Evolutionary conservation across 1,140 invertebrate genomes (phyloP).

Genomic region (Cotesia glomerata): DNA sequence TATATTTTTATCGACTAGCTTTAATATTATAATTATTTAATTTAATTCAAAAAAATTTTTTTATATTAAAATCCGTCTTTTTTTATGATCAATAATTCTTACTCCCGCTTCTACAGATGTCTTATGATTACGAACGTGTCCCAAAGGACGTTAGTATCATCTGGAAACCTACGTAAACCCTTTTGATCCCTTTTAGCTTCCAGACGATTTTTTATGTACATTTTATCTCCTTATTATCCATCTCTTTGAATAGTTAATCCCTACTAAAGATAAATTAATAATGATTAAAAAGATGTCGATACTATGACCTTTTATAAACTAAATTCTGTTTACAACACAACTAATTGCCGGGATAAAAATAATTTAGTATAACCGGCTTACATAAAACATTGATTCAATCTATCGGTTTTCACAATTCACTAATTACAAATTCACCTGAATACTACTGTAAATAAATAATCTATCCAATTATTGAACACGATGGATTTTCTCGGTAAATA

Average conservation of each 20-base stretch:
- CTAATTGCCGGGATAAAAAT: background rate
- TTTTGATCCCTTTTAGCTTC: background rate
- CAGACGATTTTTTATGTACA: background rate
- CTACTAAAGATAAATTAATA: background rate
- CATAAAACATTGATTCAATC: background rate
- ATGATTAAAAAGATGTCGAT: background rate
- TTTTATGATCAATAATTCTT: conserved; percentile 10
- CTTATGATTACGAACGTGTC: conserved; percentile 17
- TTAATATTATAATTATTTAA: too few relatives aligned
- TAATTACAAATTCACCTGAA: conserved; percentile 9
- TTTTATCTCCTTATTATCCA: too few relatives aligned
- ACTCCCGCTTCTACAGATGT: conserved; percentile 22
- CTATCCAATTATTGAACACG: conserved; percentile 16
- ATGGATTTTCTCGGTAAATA: background rate
- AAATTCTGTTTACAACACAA: background rate
- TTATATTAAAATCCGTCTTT: too few relatives aligned
- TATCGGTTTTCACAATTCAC: background rate
- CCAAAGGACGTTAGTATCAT: background rate
- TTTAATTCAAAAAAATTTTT: too few relatives aligned
- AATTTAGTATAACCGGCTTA: background rate
- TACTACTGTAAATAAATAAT: background rate
- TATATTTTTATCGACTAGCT: too few relatives aligned
- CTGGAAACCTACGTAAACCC: background rate
- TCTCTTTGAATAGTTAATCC: too few relatives aligned
- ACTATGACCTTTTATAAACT: background rate